Percentiles rank a stretch among this genome's conserved stretches.
Evolutionary conservation across 2,797 vertebrate genomes (phyloP).

Genomic region (Apogon talboti): DNA sequence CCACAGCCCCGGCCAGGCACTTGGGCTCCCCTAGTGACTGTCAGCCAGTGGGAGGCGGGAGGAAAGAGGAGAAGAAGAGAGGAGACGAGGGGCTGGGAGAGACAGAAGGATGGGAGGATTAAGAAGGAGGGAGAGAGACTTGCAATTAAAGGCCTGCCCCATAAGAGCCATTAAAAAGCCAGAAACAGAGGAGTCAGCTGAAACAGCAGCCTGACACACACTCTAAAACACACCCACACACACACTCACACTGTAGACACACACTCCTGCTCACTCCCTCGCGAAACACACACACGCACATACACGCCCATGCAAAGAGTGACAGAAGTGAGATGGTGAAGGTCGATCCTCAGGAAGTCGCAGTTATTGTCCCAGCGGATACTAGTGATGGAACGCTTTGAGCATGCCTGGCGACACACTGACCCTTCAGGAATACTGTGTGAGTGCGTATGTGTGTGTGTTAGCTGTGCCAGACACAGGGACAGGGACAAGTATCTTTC

Average conservation of each 20-base stretch:
- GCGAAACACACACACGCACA: conserved; percentile 30
- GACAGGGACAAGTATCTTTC: conserved; percentile 69
- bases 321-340: conserved; percentile 80
- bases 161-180: conserved; percentile 83
- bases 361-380: conserved; percentile 76
- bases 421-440: conserved; percentile 78
- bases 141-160: conserved; percentile 83
- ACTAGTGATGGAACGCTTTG: conserved; percentile 80
- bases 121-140: conserved; percentile 78
- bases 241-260: conserved; percentile 41
- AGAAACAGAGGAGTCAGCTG: conserved; percentile 82
- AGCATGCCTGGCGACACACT: conserved; percentile 79
- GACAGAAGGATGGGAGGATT: conserved; percentile 77
- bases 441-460: conserved; percentile 29
- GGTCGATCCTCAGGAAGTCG: conserved; percentile 81
- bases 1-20: conserved; percentile 69
- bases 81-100: conserved; percentile 66
- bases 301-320: conserved; percentile 64
- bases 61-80: conserved; percentile 61
- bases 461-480: conserved; percentile 62
- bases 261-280: conserved; percentile 44
- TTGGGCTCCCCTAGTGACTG: conserved; percentile 77
- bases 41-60: conserved; percentile 73
- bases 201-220: conserved; percentile 76
- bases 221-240: conserved; percentile 58